Base-by-base conservation (phyloP, 2,797 vertebrate species). In the Sternotherus odoratus region DNA sequence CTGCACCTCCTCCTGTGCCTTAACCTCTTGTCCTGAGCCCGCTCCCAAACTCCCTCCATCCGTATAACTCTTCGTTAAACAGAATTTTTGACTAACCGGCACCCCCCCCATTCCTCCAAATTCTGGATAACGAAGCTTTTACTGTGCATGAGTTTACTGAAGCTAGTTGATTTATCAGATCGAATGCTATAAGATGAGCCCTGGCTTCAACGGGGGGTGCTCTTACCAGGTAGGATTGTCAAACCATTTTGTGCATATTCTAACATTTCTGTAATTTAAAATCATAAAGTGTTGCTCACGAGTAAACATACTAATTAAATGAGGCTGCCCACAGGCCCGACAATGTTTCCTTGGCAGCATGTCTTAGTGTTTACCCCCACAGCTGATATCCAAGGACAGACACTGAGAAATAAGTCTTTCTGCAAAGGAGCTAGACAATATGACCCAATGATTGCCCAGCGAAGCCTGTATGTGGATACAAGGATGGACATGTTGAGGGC, bases 301-400 rank as follows among this genome's bases (percentile, higher is more conserved):
- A 84, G 79, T 94, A 95, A 97, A 95, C 93, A 93, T 95, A 43
- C 79, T 83, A 91, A 95, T 95, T 93, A 94, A 95, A 97, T 91
- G 90, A 97, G 91, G 51, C 75, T 93, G 93, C 91, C 94, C 95
- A 85, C 93, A 91, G 96, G 77, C 48, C 92, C 86, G 87, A 92
- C 91, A 89, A 92, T 2, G 96, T 97, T 97, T 96, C 95, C 95
- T 96, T 96, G 96, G 96, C 87, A 97, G 96, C 96, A 96, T 95
- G 96, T 97, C 94, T 96, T 96, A 91, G 96, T 91, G 96, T 97
- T 96, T 93, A 96, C 89, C 95, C 93, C 92, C 91, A 94, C 95
- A 96, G 96, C 94, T 94, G 96, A 96, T 97, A 96, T 91, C 90
- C 93, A 93, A 95, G 93, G 91, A 96, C 95, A 94, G 93, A 94